These are phyloP conservation scores for Belonocnema kinseyi DNA, from an alignment of 1,140 invertebrate species.

Conservation along the genomic window DNA sequence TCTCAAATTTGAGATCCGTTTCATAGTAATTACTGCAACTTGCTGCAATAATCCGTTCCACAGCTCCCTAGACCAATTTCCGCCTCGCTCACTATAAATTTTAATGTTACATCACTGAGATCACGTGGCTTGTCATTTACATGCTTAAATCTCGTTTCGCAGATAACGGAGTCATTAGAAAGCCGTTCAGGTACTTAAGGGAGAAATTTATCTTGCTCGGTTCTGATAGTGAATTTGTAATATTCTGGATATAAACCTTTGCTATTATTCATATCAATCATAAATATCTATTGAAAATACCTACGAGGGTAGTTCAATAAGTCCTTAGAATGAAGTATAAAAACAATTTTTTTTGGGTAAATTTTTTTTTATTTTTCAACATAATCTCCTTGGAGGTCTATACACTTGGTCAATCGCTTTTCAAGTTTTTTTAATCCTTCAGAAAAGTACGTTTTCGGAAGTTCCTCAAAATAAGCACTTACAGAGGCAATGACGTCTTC, in stretches of 20 bases:
- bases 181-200: constrained; percentile 1
- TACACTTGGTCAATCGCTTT: too few species aligned
- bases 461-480: too few species aligned
- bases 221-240: constrained; percentile 10
- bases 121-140: constrained; percentile 26
- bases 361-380: too few species aligned
- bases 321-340: too few species aligned
- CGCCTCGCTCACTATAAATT: constrained; percentile 54
- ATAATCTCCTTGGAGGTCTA: too few species aligned
- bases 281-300: too few species aligned
- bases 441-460: too few species aligned
- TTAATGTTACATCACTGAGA: constrained; percentile 49
- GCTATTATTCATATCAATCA: constrained; percentile 17
- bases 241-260: background rate
- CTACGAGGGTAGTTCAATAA: too few species aligned
- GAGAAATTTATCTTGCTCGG: constrained; percentile 15
- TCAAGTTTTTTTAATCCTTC: too few species aligned
- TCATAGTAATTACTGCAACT: constrained; percentile 9
- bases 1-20: background rate
- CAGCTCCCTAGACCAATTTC: constrained; percentile 55
- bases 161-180: constrained; percentile 26
- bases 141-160: constrained; percentile 17
- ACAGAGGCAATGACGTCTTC: too few species aligned
- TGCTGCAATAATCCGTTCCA: constrained; percentile 33
- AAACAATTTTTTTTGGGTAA: too few species aligned